Evolutionary conservation across 2,797 vertebrate genomes (phyloP).

Genomic region (Hypotaenidia philippensis): DNA sequence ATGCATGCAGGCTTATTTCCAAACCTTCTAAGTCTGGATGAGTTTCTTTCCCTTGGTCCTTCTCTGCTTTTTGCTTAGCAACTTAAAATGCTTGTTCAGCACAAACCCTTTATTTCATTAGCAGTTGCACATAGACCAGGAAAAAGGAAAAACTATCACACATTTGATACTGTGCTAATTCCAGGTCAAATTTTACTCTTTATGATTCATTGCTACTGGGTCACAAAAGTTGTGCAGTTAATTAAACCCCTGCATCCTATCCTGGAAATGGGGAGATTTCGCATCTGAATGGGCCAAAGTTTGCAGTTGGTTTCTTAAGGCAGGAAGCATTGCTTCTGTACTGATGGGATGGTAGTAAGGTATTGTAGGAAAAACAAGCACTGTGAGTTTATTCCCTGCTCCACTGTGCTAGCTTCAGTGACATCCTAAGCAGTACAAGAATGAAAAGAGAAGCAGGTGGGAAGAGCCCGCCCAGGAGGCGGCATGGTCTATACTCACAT

Average conservation of each 20-base stretch:
- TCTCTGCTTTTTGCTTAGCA: not conserved
- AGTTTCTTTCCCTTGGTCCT: not conserved
- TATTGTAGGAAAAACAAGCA: not conserved
- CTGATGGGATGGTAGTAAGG: not conserved
- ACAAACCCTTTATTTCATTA: not conserved
- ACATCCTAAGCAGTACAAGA: rapidly evolving
- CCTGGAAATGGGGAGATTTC: not conserved
- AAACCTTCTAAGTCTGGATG: not conserved
- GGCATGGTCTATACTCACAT: not conserved
- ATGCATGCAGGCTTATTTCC: not conserved
- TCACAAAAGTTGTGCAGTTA: not conserved
- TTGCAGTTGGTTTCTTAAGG: not conserved
- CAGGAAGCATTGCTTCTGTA: not conserved
- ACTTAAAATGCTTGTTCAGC: not conserved
- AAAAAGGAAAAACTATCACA: not conserved
- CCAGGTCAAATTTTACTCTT: not conserved
- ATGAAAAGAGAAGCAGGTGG: not conserved
- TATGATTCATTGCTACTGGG: not conserved
- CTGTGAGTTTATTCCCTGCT: not conserved
- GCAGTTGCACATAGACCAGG: not conserved
- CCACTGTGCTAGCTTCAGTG: not conserved
- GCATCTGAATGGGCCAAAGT: not conserved
- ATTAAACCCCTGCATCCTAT: not conserved
- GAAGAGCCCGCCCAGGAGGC: not conserved
- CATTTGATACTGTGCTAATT: not conserved